These are phyloP conservation scores for Agrotis puta DNA, from an alignment of 2,888 invertebrate genomes.

Conservation along the genomic window DNA sequence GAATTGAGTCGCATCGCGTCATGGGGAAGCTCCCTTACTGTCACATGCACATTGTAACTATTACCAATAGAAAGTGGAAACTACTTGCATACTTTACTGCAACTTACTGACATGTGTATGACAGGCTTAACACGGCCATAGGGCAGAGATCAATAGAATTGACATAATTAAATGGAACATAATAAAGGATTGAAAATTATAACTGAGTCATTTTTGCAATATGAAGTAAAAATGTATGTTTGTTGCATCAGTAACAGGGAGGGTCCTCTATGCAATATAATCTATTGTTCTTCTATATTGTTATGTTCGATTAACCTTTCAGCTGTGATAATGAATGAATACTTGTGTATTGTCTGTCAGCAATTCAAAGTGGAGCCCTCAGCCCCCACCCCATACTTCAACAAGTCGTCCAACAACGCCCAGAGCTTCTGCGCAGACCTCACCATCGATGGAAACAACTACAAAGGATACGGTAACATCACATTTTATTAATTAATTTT, in stretches of 20 bases:
- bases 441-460: slow-evolving; percentile 80
- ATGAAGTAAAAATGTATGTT: neutral
- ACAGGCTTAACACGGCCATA: no score
- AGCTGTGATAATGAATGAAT: no score
- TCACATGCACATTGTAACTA: no score
- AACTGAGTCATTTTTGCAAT: neutral
- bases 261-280: neutral
- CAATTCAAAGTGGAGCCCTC: slow-evolving; percentile 91
- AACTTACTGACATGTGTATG: no score
- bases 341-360: slow-evolving; percentile 74
- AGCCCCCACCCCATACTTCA: slow-evolving; percentile 83
- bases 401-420: slow-evolving; percentile 72
- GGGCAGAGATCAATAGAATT: no score
- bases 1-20: no score
- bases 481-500: neutral
- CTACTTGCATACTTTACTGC: no score
- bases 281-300: no score
- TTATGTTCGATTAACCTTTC: no score
- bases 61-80: no score
- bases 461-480: slow-evolving; percentile 84
- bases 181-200: neutral
- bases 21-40: no score
- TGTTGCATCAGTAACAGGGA: neutral
- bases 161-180: no score
- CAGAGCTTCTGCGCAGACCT: slow-evolving; percentile 85